phyloP scores from a whole-genome alignment of 2,888 invertebrate genomes.

The Sipunculus nudus region DNA sequence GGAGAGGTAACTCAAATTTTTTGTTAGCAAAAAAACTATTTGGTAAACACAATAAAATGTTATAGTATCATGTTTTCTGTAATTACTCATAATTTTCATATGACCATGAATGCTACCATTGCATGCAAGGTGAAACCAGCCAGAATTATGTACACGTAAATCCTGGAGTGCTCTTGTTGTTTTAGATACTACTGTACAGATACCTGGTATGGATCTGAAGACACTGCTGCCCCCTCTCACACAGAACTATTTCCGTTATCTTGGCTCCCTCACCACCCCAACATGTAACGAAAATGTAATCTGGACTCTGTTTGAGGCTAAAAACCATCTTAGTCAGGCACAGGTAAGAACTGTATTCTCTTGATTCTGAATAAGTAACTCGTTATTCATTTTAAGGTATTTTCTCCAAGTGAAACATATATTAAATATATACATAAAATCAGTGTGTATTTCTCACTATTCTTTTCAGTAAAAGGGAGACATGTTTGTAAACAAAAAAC shows the following conservation, averaged over 20 bases:
- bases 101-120: too few relatives aligned
- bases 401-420: too few relatives aligned
- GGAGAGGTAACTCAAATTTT: too few relatives aligned
- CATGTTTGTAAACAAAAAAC: too few relatives aligned
- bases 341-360: conserved; percentile 47
- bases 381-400: neutral
- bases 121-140: neutral
- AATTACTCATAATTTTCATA: too few relatives aligned
- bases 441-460: too few relatives aligned
- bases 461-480: too few relatives aligned
- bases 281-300: conserved; percentile 58
- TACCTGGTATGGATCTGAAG: conserved; percentile 41
- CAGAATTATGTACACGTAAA: neutral
- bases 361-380: neutral
- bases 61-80: too few relatives aligned
- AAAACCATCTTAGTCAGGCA: conserved; percentile 49
- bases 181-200: neutral
- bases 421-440: too few relatives aligned
- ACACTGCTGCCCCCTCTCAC: conserved; percentile 49
- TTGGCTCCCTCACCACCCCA: conserved; percentile 61
- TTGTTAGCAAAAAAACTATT: too few relatives aligned
- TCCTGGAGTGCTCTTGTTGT: neutral
- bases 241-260: conserved; percentile 53
- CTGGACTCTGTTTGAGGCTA: conserved; percentile 58
- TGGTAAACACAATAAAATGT: too few relatives aligned